Base-by-base conservation (phyloP, 92 coral and sea anemone species). In the Zoanthus sociatus region DNA sequence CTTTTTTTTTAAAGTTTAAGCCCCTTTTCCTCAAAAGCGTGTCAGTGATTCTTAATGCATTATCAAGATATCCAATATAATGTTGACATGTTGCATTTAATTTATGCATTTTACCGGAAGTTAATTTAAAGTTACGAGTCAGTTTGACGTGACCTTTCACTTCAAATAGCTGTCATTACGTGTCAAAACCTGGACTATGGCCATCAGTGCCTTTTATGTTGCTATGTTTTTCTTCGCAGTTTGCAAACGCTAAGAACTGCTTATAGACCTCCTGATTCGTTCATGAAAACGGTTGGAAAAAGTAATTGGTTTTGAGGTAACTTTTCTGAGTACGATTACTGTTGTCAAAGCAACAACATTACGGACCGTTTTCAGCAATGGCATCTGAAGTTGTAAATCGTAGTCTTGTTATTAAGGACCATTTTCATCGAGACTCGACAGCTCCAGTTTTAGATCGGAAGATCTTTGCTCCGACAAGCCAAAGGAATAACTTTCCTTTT, bases 51-150 rank as follows among this genome's bases (percentile, higher is more conserved):
- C 3, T 17, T 63, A 7, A 50, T 9, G 54, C 54, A 0, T 63
- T 20, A 16, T 16, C 17, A 30, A 63, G 30, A 12, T n/a, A 21
- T 30, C 46, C 74, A 69, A 33, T 26, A 33, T 69, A 69, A 5
- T 69, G 45, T 10, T 69, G 17, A 30, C 32, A 3, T 1, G 3
- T 5, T 7, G 7, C 69, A 63, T 6, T 20, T 17, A 69, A 69
- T 69, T 69, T 69, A 69, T 33, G 74, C 74, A 69, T 26, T 12
- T 69, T 69, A 30, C 74, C 74, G 74, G 74, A 69, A 69, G 74
- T 69, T 31, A 69, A 9, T 69, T 9, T 50, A 50, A 50, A 50
- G 16, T 17, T 16, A 63, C 42, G 42, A 63, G 69, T 33, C n/a
- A 31, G 74, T 1, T 33, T 69, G 15, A 69, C 74, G 69, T 63